phyloP scores from a whole-genome alignment of 2,113 vertebrate species.

The Oryzias javanicus region DNA sequence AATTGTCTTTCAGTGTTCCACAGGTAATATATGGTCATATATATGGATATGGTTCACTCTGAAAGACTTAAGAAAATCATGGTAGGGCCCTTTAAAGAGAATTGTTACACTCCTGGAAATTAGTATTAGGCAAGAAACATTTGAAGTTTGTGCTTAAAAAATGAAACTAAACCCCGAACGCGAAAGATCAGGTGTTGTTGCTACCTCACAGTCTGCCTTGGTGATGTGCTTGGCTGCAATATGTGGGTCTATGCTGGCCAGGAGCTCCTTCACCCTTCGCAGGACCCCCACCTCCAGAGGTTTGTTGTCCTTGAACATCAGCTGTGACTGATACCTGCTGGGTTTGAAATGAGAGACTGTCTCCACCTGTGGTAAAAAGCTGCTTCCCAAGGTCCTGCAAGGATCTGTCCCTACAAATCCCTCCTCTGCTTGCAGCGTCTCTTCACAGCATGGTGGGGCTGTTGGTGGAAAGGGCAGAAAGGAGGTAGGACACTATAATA shows the following conservation, averaged over 20 bases:
- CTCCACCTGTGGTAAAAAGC: slow-evolving; percentile 79
- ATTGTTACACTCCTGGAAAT: too few relatives aligned
- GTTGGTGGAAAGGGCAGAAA: too few relatives aligned
- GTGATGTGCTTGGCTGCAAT: slow-evolving; percentile 89
- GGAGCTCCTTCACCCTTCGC: slow-evolving; percentile 89
- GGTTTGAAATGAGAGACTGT: slow-evolving; percentile 84
- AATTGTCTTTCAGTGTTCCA: too few relatives aligned
- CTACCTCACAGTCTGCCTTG: slow-evolving; percentile 91
- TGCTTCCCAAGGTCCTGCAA: slow-evolving; percentile 34
- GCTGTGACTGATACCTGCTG: slow-evolving; percentile 78
- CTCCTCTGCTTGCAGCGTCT: slow-evolving; percentile 76
- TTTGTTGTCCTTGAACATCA: slow-evolving; percentile 88
- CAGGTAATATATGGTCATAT: too few relatives aligned
- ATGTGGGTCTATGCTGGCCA: slow-evolving; percentile 83
- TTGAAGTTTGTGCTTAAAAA: too few relatives aligned
- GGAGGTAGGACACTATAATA: too few relatives aligned
- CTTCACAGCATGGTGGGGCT: slow-evolving; percentile 67
- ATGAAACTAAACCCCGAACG: too few relatives aligned
- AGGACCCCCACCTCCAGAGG: slow-evolving; percentile 89
- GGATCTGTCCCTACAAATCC: background rate
- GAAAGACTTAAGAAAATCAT: too few relatives aligned
- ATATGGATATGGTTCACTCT: too few relatives aligned
- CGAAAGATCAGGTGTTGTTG: too few relatives aligned
- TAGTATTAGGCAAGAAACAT: too few relatives aligned
- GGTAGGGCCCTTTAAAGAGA: too few relatives aligned